Base-by-base conservation (phyloP, 2,797 vertebrate genomes). In the Babyrousa celebensis region DNA sequence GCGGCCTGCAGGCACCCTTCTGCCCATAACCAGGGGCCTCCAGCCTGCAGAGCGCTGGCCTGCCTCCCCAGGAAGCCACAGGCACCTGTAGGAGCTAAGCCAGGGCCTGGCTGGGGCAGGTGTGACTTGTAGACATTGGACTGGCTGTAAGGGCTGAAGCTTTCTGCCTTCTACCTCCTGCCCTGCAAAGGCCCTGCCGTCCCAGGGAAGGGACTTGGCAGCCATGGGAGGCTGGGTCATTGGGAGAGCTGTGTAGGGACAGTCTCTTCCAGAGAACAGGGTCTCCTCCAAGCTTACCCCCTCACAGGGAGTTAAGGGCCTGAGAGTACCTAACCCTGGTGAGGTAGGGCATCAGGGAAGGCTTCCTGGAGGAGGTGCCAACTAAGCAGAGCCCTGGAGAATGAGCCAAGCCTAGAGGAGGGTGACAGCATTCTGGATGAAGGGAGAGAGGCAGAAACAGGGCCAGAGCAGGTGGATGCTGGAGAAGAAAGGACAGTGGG, bases 151-250 rank as follows among this genome's bases (percentile, higher is more conserved):
- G 25, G 63, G 5, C 70, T 56, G 25, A 80, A 29, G 65, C 40
- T 85, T 85, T 27, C 83, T 52, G 25, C 72, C 32, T 74, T 67
- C 89, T 71, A 29, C 78, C 83, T 85, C 63, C 78, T 54, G 43
- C 60, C 20, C 63, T 5, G 32, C 17, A 23, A 70, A 74, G 56
- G 8, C 43, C 89, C 43, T 21, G 25, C 9, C 14, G 58, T 17
- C n/a, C 60, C 75, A 68, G 36, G 40, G 56, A 27, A 23, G 71
- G 40, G 70, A 32, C 27, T 8, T 32, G n/a, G 62, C 63, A 60
- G 1, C 32, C 4, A 0, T 1, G 6, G 62, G n/a, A 60, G 65
- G 7, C 85, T 21, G 78, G 79, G 40, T 89, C 27, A 83, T 89
- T 20, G 12, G 32, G 25, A 87, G 36, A 60, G 14, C 25, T 21